These are phyloP conservation scores for human (Homo sapiens) DNA, from an alignment of 2,113 vertebrate genomes.

Conservation along the genomic window DNA sequence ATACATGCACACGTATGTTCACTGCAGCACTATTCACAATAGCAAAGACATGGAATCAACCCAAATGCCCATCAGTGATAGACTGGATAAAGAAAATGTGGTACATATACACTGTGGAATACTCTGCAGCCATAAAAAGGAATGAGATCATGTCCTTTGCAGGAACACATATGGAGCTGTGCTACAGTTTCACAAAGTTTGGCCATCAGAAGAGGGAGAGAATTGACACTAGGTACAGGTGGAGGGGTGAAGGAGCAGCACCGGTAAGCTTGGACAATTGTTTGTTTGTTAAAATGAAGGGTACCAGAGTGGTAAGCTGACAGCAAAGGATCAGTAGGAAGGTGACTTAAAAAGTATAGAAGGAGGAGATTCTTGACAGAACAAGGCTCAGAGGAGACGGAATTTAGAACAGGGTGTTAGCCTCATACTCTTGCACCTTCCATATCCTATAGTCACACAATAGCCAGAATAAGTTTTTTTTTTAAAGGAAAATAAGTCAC, in stretches of 20 bases:
- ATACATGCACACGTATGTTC: too few relatives aligned
- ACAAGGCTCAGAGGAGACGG: background rate
- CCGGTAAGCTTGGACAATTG: background rate
- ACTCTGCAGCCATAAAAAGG: too few relatives aligned
- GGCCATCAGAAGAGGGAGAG: background rate
- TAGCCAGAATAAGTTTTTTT: background rate
- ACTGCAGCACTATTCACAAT: too few relatives aligned
- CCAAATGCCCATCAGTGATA: too few relatives aligned
- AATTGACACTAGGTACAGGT: background rate
- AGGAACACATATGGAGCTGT: too few relatives aligned
- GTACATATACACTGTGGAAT: too few relatives aligned
- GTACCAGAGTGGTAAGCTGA: background rate
- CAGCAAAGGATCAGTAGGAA: background rate
- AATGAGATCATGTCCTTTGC: too few relatives aligned
- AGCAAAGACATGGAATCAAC: too few relatives aligned
- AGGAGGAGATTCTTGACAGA: background rate
- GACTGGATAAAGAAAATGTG: too few relatives aligned
- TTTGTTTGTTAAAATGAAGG: background rate
- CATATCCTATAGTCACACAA: background rate
- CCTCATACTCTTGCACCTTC: background rate
- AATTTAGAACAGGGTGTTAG: background rate
- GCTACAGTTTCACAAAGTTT: background rate
- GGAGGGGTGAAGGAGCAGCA: background rate
- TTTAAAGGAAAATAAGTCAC: background rate
- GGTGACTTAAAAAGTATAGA: background rate